These are phyloP conservation scores for Etheostoma spectabile DNA, from an alignment of 2,113 vertebrate species.

Conservation along the genomic window DNA sequence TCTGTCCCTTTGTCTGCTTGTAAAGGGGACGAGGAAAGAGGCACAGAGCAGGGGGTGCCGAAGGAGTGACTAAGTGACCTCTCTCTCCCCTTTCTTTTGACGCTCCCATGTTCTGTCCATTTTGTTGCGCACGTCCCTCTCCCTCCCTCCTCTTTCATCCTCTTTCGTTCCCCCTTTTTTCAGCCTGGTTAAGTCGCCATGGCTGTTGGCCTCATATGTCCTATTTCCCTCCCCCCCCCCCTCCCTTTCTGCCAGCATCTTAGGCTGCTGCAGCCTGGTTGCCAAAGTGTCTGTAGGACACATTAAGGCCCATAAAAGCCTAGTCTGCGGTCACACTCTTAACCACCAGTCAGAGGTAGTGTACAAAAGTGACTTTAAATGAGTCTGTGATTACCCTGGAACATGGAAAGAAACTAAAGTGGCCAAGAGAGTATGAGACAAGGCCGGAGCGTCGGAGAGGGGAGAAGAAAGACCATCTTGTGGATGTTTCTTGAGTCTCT, in stretches of 20 bases:
- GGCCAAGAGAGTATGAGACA: conserved; percentile 76
- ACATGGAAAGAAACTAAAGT: conserved; percentile 74
- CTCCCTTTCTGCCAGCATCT: conserved; percentile 52
- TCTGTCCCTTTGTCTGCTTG: conserved; percentile 81
- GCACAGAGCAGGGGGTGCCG: conserved; percentile 44
- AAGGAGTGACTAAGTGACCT: conserved; percentile 83
- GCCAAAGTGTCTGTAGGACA: conserved; percentile 81
- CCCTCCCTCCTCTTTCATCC: conserved; percentile 76
- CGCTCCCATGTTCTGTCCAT: conserved; percentile 74
- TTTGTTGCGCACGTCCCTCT: conserved; percentile 69
- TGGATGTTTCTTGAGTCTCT: conserved; percentile 55
- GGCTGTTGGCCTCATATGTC: conserved; percentile 74
- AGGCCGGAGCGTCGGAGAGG: conserved; percentile 55
- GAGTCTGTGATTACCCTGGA: conserved; percentile 80
- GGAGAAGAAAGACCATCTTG: conserved; percentile 43
- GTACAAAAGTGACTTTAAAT: conserved; percentile 83
- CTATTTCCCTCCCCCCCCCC: conserved; percentile 16
- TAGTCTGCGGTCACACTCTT: conserved; percentile 74
- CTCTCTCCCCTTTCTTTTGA: conserved; percentile 79
- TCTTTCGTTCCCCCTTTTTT: conserved; percentile 79
- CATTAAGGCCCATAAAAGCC: conserved; percentile 83
- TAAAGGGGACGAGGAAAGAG: conserved; percentile 74
- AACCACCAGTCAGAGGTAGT: conserved; percentile 81
- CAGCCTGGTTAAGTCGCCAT: conserved; percentile 78
- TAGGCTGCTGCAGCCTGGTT: conserved; percentile 67